These are phyloP conservation scores for Falco concolor DNA, from an alignment of 2,797 vertebrate species.

Conservation along the genomic window DNA sequence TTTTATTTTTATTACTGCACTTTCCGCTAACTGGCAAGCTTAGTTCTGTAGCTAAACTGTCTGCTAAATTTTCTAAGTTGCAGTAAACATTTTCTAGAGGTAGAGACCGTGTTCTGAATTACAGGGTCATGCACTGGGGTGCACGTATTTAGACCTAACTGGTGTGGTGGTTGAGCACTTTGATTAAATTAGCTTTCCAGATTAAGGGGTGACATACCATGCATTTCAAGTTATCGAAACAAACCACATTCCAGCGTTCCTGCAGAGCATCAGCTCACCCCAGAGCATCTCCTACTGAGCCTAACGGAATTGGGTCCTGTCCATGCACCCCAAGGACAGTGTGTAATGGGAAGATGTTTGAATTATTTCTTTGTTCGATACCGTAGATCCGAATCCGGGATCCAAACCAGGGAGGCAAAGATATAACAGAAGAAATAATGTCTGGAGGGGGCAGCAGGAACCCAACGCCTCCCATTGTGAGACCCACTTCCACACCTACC, in stretches of 20 bases:
- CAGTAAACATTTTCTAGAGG: neutral
- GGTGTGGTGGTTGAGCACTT: neutral
- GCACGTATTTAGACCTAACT: neutral
- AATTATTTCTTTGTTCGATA: neutral
- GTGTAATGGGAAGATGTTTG: fast-evolving
- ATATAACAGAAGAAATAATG: conserved; percentile 99
- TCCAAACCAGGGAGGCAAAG: conserved; percentile 96
- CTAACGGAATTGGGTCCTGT: neutral
- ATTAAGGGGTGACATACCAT: neutral
- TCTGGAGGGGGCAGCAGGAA: conserved; percentile 85
- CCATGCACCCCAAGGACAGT: fast-evolving
- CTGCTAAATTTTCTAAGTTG: neutral
- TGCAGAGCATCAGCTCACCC: neutral
- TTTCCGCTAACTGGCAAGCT: neutral
- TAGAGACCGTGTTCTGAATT: neutral
- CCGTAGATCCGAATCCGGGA: conserved; percentile 95
- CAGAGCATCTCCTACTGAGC: neutral
- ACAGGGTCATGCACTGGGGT: neutral
- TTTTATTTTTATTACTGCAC: neutral
- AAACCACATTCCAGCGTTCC: neutral
- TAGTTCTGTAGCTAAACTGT: neutral
- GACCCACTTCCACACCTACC: conserved; percentile 75
- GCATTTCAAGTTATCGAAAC: neutral
- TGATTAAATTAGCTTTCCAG: neutral
- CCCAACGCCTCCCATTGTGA: conserved; percentile 78